phyloP scores from a whole-genome alignment of 2,113 vertebrate genomes.

The Brachyistius frenatus region DNA sequence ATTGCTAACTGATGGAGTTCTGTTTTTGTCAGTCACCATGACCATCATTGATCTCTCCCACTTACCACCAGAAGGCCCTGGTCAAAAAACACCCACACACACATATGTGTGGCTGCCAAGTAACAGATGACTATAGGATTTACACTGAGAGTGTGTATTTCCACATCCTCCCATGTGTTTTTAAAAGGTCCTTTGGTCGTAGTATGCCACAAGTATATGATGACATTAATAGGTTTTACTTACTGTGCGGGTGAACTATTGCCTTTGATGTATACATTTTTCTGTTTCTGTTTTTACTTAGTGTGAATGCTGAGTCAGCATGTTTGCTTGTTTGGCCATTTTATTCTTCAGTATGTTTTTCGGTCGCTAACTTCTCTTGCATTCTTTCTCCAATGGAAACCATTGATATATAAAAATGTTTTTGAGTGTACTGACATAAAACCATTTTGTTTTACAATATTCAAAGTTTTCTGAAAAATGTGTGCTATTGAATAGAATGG shows the following conservation, averaged over 20 bases:
- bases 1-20: conserved; percentile 47
- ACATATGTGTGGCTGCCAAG: conserved; percentile 42
- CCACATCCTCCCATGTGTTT: conserved; percentile 27
- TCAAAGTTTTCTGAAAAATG: too few species aligned
- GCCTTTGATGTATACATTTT: not conserved
- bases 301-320: too few species aligned
- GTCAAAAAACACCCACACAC: conserved; percentile 1
- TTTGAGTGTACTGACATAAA: too few species aligned
- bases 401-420: too few species aligned
- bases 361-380: too few species aligned
- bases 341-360: too few species aligned
- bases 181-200: conserved; percentile 16
- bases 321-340: too few species aligned
- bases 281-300: not conserved
- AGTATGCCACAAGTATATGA: not conserved
- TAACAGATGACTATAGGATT: conserved; percentile 69
- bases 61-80: conserved; percentile 9
- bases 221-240: conserved; percentile 1
- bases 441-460: too few species aligned
- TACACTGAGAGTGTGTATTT: conserved; percentile 49
- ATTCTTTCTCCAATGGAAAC: too few species aligned
- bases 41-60: conserved; percentile 26
- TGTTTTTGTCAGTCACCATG: conserved; percentile 19
- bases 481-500: too few species aligned
- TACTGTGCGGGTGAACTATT: conserved; percentile 8